phyloP scores from a whole-genome alignment of 2,113 vertebrate species.

The Lutjanus erythropterus region DNA sequence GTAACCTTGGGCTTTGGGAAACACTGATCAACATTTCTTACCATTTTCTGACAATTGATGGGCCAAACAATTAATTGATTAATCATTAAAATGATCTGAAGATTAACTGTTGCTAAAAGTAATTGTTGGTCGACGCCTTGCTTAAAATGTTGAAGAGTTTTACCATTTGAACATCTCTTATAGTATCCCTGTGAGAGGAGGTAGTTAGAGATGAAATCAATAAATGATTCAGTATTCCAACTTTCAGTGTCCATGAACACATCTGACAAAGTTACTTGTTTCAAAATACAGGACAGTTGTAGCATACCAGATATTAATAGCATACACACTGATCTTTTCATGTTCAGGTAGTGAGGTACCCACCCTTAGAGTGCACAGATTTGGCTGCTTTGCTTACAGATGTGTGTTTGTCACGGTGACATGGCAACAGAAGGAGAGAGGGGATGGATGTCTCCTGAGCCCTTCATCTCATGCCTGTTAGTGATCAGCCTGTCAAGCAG shows the following conservation, averaged over 20 bases:
- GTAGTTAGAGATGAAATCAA: background rate
- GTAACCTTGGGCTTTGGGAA: too few species aligned
- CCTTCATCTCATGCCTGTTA: conserved; percentile 50
- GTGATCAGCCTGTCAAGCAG: conserved; percentile 45
- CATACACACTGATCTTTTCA: background rate
- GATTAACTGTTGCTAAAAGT: too few species aligned
- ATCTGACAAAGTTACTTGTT: background rate
- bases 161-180: too few species aligned
- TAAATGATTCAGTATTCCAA: too few species aligned
- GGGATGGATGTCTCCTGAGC: conserved; percentile 14
- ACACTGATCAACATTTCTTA: too few species aligned
- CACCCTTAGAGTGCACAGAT: background rate
- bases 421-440: conserved; percentile 36
- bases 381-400: conserved; percentile 10
- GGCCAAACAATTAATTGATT: too few species aligned
- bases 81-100: too few species aligned
- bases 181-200: background rate
- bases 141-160: too few species aligned
- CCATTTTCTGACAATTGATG: too few species aligned
- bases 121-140: too few species aligned
- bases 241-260: background rate
- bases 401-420: conserved; percentile 37
- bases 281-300: background rate
- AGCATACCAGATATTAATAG: background rate
- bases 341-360: background rate